Conservation (phyloP, 2,113 vertebrate genomes). For the Chaetura pelagica region DNA sequence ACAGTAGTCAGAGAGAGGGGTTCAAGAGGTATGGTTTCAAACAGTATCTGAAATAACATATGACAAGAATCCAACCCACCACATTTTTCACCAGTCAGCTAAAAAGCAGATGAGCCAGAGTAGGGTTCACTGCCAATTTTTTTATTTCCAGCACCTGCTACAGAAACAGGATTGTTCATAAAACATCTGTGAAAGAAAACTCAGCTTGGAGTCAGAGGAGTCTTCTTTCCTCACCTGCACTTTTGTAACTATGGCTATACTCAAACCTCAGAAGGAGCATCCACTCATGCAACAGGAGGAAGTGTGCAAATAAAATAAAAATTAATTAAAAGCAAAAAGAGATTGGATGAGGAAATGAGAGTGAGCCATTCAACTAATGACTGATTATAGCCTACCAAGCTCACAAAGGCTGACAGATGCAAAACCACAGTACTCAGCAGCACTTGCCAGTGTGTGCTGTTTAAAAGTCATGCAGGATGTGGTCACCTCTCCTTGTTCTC, state of each 20-base stretch:
- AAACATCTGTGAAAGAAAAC: constrained; percentile 10
- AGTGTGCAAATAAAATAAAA: background rate
- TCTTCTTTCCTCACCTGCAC: background rate
- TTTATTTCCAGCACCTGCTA: background rate
- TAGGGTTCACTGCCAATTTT: background rate
- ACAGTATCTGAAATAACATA: background rate
- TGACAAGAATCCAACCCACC: background rate
- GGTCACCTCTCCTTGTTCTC: background rate
- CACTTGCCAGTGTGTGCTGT: background rate
- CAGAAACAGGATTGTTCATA: background rate
- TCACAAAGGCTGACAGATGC: background rate
- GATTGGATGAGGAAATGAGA: background rate
- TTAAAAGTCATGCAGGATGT: background rate
- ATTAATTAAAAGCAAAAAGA: background rate
- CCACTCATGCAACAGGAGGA: rapidly evolving
- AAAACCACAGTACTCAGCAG: background rate
- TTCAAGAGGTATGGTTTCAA: background rate
- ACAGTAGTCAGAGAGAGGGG: background rate
- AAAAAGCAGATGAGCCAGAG: background rate
- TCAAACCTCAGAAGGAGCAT: background rate
- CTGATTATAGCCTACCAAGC: background rate
- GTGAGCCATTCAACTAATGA: background rate
- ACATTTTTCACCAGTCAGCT: background rate
- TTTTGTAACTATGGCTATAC: background rate
- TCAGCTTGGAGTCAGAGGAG: background rate